phyloP scores from a whole-genome alignment of 2,113 vertebrate genomes.

The Lophochroa leadbeateri region DNA sequence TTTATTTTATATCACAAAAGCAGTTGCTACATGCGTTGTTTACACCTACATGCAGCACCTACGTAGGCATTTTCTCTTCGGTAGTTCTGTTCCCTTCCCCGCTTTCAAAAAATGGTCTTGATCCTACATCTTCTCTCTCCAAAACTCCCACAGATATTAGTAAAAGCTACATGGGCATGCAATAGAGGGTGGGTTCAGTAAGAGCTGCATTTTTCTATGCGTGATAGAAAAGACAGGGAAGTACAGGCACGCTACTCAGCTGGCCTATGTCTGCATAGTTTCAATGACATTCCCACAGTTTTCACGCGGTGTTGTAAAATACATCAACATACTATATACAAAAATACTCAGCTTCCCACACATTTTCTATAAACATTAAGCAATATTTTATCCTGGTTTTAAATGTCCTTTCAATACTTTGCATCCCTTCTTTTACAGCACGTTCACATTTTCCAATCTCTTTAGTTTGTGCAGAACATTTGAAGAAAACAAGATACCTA shows the following conservation, averaged over 20 bases:
- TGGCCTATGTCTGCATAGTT: conserved; percentile 15
- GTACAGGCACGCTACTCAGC: not conserved
- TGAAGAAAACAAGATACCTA: not conserved
- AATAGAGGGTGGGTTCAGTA: not conserved
- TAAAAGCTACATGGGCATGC: not conserved
- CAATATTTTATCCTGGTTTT: not conserved
- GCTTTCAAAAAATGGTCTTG: not conserved
- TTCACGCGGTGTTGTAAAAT: not conserved
- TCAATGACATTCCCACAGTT: not conserved
- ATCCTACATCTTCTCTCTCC: not conserved
- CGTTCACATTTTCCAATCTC: not conserved
- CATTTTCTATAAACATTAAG: conserved; percentile 1
- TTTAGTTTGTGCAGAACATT: not conserved
- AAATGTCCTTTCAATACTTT: not conserved
- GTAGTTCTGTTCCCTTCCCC: not conserved
- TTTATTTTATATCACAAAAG: too few species aligned
- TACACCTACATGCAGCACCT: not conserved
- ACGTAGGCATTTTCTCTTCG: not conserved
- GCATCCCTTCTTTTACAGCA: not conserved
- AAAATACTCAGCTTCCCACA: conserved; percentile 37
- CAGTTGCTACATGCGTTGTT: not conserved
- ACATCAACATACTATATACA: conserved; percentile 32
- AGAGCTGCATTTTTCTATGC: not conserved
- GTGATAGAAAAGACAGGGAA: not conserved
- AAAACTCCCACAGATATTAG: not conserved